Evolutionary conservation across 2,888 invertebrate species (phyloP).

Genomic region (Eilema caniola): DNA sequence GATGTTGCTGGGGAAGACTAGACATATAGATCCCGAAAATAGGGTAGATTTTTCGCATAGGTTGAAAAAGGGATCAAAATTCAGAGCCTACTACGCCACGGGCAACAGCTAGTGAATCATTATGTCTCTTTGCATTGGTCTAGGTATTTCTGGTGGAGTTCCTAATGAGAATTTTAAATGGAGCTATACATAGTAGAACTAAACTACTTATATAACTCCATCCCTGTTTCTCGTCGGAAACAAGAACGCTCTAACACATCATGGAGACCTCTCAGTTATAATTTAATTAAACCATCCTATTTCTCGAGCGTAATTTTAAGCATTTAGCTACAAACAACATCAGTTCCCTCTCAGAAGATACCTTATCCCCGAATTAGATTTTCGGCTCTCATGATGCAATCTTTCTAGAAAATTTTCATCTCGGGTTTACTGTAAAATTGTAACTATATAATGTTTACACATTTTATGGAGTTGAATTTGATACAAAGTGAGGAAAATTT

Average conservation of each 20-base stretch:
- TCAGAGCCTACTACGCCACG: too few relatives aligned
- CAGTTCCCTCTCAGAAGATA: neutral
- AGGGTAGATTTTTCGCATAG: too few relatives aligned
- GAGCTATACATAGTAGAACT: too few relatives aligned
- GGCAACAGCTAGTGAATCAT: too few relatives aligned
- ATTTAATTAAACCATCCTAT: neutral
- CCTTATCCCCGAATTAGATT: neutral
- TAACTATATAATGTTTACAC: neutral
- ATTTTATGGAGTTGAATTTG: neutral
- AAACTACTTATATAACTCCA: neutral
- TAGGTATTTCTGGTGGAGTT: too few relatives aligned
- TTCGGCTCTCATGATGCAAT: neutral
- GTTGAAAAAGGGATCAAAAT: too few relatives aligned
- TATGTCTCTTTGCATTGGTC: too few relatives aligned
- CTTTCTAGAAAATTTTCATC: constrained; percentile 9
- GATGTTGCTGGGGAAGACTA: too few relatives aligned
- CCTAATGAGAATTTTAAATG: too few relatives aligned
- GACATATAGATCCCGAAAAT: too few relatives aligned
- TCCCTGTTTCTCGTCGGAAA: neutral
- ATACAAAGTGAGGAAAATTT: constrained; percentile 1
- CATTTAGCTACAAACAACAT: neutral
- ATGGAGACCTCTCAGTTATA: neutral
- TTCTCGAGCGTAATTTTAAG: neutral
- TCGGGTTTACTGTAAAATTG: neutral
- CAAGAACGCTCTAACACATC: neutral